Evolutionary conservation across 1,140 invertebrate genomes (phyloP).

Genomic region (Argopecten irradians): DNA sequence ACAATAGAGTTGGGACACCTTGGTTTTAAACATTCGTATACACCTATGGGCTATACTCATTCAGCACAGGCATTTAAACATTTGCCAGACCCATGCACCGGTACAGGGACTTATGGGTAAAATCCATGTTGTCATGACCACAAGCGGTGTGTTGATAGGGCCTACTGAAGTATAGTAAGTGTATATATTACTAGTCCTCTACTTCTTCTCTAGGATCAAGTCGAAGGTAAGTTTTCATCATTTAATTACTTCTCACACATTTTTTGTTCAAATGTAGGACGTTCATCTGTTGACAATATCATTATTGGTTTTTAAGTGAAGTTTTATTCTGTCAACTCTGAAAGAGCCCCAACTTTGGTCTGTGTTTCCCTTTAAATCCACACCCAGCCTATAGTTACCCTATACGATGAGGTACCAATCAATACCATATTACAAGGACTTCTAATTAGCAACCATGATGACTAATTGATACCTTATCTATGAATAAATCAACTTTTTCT

Average conservation of each 20-base stretch:
- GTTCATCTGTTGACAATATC: neutral
- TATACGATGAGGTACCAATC: neutral
- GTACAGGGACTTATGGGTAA: slow-evolving; percentile 54
- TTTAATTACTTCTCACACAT: neutral
- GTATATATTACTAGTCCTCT: neutral
- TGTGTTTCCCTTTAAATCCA: slow-evolving; percentile 21
- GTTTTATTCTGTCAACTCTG: neutral
- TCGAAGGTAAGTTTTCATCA: neutral
- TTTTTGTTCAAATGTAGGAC: neutral
- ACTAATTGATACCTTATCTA: neutral
- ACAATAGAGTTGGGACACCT: neutral
- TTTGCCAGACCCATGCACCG: slow-evolving; percentile 33
- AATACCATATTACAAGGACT: neutral
- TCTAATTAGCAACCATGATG: neutral
- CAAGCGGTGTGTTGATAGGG: slow-evolving; percentile 60
- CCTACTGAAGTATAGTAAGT: slow-evolving; percentile 19
- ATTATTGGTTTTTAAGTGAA: neutral
- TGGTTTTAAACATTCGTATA: neutral
- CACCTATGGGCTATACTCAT: slow-evolving; percentile 35
- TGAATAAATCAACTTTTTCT: neutral
- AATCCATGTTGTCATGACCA: slow-evolving; percentile 60
- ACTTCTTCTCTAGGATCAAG: neutral
- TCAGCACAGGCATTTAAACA: slow-evolving; percentile 30
- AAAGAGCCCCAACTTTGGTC: neutral
- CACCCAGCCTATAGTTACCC: neutral